Evolutionary conservation across 2,113 vertebrate genomes (phyloP), one percentile per base, ranked within the genome.

Genomic region (Zosterops borbonicus): DNA sequence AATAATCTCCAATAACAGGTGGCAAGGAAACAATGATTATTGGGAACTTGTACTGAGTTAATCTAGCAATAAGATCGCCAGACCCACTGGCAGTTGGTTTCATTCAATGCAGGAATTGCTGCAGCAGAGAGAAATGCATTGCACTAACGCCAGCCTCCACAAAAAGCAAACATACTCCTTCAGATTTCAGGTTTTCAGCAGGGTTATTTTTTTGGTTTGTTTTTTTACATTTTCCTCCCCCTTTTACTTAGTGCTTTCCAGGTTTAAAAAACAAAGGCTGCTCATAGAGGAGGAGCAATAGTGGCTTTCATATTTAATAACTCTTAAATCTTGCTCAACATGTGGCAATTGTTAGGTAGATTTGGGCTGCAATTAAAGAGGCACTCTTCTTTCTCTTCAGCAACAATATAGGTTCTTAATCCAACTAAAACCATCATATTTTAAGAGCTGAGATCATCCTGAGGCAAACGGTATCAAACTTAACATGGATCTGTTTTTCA

Each of bases 261-360:
- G 87, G 76, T 96, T 97, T 96, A 63, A 96, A 90, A 98, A 97
- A 97, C 95, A 98, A 98, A 97, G 95, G 71, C 92, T 87, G 62
- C 55, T 96, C 76, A 1, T 69, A 87, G 64, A n/a, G 22, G 77
- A 94, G 65, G 80, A 95, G 96, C 89, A 96, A 97, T 95, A 96
- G 91, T 52, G 94, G 94, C 44, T 82, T 96, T 98, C 97, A 97
- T 97, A 96, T 96, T 97, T 98, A 98, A 98, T 98, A 98, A 97
- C 95, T 97, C 87, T 96, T 97, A 97, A 97, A 95, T 95, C 95
- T 97, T 95, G 87, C 85, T 97, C 96, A 96, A 98, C 98, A 98
- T 97, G 96, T 98, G 97, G 98, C 98, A 98, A 97, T 98, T 98
- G 98, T 98, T 98, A 98, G 97, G 94, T 90, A 95, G 97, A 97